These are phyloP conservation scores for Drosophila pandora DNA, from an alignment of 1,140 invertebrate genomes.

Conservation along the genomic window DNA sequence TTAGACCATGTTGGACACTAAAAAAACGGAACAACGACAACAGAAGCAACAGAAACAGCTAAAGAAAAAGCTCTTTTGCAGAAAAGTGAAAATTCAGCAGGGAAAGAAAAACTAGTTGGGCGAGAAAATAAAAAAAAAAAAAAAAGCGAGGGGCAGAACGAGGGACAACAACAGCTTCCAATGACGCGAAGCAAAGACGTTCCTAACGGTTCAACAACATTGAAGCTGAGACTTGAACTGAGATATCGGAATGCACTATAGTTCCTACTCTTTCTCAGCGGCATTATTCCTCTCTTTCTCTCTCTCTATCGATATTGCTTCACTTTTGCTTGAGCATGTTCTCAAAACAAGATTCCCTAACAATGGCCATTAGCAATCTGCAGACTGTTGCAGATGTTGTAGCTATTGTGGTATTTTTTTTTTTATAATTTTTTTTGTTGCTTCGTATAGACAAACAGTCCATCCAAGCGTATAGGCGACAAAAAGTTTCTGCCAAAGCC, in stretches of 20 bases:
- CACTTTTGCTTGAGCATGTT: conserved; percentile 39
- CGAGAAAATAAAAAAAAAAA: conserved; percentile 3
- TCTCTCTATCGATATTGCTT: conserved; percentile 11
- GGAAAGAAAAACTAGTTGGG: conserved; percentile 10
- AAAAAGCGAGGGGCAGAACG: conserved; percentile 16
- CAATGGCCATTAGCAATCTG: conserved; percentile 68
- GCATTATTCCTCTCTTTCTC: not conserved
- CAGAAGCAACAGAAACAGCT: conserved; percentile 11
- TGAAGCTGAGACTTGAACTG: conserved; percentile 24
- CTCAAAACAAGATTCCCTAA: conserved; percentile 67
- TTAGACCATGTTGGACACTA: conserved; percentile 54
- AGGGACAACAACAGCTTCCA: conserved; percentile 14
- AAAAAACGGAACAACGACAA: conserved; percentile 48
- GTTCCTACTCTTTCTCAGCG: conserved; percentile 1
- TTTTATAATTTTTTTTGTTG: not conserved
- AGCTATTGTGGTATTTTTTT: conserved; percentile 18
- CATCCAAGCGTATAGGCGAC: conserved; percentile 35
- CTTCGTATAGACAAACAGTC: conserved; percentile 29
- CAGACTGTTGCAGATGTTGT: conserved; percentile 58
- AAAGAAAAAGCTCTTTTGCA: conserved; percentile 38
- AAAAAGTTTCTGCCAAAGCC: conserved; percentile 53
- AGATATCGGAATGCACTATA: conserved; percentile 31
- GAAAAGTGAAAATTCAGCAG: conserved; percentile 67
- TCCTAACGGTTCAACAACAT: conserved; percentile 51
- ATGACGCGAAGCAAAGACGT: conserved; percentile 50